These are phyloP conservation scores for Aradophagus sp. DNA, from an alignment of 1,140 invertebrate genomes.

Conservation along the genomic window DNA sequence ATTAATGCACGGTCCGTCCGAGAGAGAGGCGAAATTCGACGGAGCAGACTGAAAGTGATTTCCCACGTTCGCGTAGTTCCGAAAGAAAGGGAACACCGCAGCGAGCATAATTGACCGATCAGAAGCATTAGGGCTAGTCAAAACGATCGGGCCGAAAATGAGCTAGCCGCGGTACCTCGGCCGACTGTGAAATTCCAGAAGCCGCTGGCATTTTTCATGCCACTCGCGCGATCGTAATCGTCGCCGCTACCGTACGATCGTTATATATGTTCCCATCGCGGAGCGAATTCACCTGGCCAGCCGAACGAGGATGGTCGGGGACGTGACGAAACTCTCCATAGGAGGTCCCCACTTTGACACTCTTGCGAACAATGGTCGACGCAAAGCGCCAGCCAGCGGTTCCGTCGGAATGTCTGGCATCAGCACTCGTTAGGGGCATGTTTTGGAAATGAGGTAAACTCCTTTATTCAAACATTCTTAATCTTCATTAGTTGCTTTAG, in stretches of 20 bases:
- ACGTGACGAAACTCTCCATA: conserved; percentile 65
- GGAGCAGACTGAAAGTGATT: conserved; percentile 45
- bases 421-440: conserved; percentile 60
- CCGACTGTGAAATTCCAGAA: conserved; percentile 59
- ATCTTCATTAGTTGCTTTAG: conserved; percentile 70
- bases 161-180: conserved; percentile 26
- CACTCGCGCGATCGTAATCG: conserved; percentile 62
- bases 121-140: conserved; percentile 41
- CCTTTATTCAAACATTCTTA: conserved; percentile 67
- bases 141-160: conserved; percentile 41
- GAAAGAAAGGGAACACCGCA: conserved; percentile 44
- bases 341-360: conserved; percentile 66
- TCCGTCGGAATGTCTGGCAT: conserved; percentile 61
- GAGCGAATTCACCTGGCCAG: conserved; percentile 54
- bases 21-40: no score
- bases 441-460: conserved; percentile 68
- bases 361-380: conserved; percentile 63
- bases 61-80: conserved; percentile 48
- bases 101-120: conserved; percentile 58
- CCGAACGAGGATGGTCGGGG: conserved; percentile 13
- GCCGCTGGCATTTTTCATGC: conserved; percentile 57
- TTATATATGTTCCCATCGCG: conserved; percentile 48
- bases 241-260: conserved; percentile 51
- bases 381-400: conserved; percentile 50
- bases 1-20: no score